A percentile compares a stretch with the other conserved stretches of the same genome.
phyloP scores from a whole-genome alignment of 2,797 vertebrate species.

The Amblyopsis hoosieri region DNA sequence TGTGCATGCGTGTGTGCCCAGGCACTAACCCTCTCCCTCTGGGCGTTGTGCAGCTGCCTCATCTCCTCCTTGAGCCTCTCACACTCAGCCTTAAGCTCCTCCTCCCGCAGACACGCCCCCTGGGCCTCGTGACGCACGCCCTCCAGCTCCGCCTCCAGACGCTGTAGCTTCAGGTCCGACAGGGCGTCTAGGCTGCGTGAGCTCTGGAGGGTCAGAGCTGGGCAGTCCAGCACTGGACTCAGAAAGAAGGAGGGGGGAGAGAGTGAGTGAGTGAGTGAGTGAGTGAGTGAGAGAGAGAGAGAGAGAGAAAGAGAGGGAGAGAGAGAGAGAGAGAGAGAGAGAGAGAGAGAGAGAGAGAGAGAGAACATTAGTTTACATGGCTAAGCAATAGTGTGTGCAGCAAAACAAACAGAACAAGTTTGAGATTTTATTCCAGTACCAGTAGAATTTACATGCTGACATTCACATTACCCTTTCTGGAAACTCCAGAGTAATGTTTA shows the following conservation, averaged over 20 bases:
- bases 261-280: not conserved
- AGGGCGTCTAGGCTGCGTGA: constrained; percentile 84
- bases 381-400: too few species aligned
- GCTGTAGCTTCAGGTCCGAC: constrained; percentile 82
- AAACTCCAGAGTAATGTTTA: too few species aligned
- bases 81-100: constrained; percentile 88
- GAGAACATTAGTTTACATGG: not conserved
- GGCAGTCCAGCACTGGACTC: constrained; percentile 84
- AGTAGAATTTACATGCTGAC: too few species aligned
- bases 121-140: constrained; percentile 87
- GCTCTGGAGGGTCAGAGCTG: constrained; percentile 85
- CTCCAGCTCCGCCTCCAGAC: constrained; percentile 90
- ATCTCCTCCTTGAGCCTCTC: constrained; percentile 89
- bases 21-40: constrained; percentile 83
- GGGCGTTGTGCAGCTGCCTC: constrained; percentile 85
- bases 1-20: not conserved
- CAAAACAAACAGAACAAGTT: too few species aligned
- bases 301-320: not conserved
- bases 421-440: too few species aligned
- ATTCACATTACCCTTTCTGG: too few species aligned
- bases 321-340: constrained; percentile 3
- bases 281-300: not conserved
- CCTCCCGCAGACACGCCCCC: constrained; percentile 90
- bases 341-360: not conserved
- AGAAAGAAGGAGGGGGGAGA: too few species aligned